Conservation (phyloP, 2,888 invertebrate species). For the Sceliomorpha sp. region DNA sequence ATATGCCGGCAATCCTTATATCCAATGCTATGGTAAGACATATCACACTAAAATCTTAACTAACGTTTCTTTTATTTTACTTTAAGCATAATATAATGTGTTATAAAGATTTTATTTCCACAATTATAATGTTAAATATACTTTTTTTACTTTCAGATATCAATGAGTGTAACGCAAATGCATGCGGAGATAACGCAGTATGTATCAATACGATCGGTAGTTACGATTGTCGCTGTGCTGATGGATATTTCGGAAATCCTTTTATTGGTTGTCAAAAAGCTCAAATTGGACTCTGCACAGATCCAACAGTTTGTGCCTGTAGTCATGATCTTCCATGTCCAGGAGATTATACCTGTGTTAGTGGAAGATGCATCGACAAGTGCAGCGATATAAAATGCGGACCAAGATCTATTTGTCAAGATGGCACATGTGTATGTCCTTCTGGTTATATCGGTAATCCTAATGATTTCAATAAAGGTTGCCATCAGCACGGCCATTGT, state of each 20-base stretch:
- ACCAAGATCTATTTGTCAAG: constrained; percentile 89
- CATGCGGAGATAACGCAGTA: constrained; percentile 91
- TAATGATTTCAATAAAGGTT: constrained; percentile 86
- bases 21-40: constrained; percentile 86
- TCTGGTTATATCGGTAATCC: constrained; percentile 90
- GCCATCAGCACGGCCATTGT: constrained; percentile 88
- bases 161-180: constrained; percentile 89
- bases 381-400: constrained; percentile 90
- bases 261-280: constrained; percentile 88
- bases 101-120: too few relatives aligned
- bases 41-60: background rate
- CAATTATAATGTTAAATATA: too few relatives aligned
- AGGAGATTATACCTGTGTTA: constrained; percentile 87
- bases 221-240: constrained; percentile 93
- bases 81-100: too few relatives aligned
- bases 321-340: constrained; percentile 88
- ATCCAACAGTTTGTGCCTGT: constrained; percentile 87
- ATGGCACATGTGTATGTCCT: constrained; percentile 89
- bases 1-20: constrained; percentile 92
- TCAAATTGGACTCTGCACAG: constrained; percentile 86
- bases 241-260: constrained; percentile 92
- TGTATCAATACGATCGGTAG: constrained; percentile 95
- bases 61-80: too few relatives aligned
- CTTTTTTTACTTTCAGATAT: constrained; percentile 81
- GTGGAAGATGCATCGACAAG: constrained; percentile 87